phyloP scores from a whole-genome alignment of 2,797 vertebrate species.

The Carapus acus region DNA sequence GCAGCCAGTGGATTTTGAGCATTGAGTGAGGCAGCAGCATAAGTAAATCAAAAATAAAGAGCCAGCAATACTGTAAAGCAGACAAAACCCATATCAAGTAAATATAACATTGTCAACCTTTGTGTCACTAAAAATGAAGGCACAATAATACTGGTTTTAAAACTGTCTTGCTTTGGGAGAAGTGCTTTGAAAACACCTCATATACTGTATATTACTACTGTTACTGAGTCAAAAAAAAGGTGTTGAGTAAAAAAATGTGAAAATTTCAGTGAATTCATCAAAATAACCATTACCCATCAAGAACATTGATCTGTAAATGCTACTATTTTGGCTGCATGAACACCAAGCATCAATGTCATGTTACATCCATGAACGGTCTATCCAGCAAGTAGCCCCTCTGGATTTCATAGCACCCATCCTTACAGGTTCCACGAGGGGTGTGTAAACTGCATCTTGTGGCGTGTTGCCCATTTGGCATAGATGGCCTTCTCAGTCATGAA shows the following conservation, averaged over 20 bases:
- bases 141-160: conserved; percentile 26
- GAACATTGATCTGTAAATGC: neutral
- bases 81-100: no score
- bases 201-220: no score
- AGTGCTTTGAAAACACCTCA: no score
- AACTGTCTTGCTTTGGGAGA: conserved; percentile 30
- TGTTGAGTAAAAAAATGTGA: no score
- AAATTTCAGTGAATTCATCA: no score
- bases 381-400: neutral
- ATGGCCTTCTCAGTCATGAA: conserved; percentile 94
- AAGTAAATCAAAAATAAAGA: no score
- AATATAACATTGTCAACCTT: no score
- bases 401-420: neutral
- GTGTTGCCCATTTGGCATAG: conserved; percentile 87
- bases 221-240: no score
- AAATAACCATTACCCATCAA: no score
- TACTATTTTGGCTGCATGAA: neutral
- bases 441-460: conserved; percentile 76
- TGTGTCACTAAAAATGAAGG: conserved; percentile 32
- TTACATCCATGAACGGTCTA: neutral
- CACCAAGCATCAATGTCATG: conserved; percentile 1
- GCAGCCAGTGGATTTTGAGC: no score
- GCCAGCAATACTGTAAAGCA: no score
- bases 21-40: no score
- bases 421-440: conserved; percentile 76